phyloP scores from a whole-genome alignment of 2,888 invertebrate species.

The Chaetogeoica ovagalla region DNA sequence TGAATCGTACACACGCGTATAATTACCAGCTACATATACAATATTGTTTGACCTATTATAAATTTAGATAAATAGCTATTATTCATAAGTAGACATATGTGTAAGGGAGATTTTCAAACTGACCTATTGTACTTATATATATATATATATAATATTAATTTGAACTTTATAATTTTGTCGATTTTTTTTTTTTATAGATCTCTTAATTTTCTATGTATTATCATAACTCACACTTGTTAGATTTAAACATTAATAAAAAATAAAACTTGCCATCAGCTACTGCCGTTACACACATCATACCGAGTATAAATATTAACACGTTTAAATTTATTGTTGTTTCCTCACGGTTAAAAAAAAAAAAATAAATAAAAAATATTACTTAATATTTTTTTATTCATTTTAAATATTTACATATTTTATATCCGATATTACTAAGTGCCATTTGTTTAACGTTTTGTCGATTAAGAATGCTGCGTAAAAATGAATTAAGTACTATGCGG shows the following conservation, averaged over 20 bases:
- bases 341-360: neutral
- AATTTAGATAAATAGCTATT: no score
- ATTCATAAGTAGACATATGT: no score
- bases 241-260: neutral
- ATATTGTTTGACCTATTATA: no score
- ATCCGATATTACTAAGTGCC: slow-evolving; percentile 39
- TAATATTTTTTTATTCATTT: neutral
- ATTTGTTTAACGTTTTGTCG: slow-evolving; percentile 19
- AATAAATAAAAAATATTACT: neutral
- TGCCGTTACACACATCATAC: neutral
- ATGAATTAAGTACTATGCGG: neutral
- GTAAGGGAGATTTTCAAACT: slow-evolving; percentile 23
- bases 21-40: slow-evolving; percentile 14
- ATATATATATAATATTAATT: slow-evolving; percentile 13
- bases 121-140: slow-evolving; percentile 50
- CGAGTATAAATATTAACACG: neutral
- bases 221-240: slow-evolving; percentile 27
- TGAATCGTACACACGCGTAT: neutral
- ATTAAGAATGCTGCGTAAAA: neutral
- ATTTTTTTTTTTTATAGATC: slow-evolving; percentile 36
- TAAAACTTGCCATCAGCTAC: slow-evolving; percentile 24
- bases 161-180: slow-evolving; percentile 10
- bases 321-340: neutral
- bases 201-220: slow-evolving; percentile 33
- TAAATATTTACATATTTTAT: neutral